Evolutionary conservation across 1,140 invertebrate species (phyloP).

Genomic region (Diabrotica virgifera): DNA sequence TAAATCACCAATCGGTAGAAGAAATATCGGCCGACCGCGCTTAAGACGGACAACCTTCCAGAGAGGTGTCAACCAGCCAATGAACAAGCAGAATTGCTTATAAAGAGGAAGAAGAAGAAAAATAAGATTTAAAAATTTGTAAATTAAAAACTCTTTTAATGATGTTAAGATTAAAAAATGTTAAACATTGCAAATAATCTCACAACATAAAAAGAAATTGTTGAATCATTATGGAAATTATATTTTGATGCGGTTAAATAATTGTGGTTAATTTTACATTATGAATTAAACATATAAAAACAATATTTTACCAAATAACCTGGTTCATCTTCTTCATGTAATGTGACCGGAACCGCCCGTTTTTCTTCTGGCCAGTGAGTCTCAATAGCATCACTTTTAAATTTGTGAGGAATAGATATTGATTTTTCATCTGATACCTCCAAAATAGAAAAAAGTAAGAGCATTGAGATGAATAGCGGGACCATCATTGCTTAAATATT

Average conservation of each 20-base stretch:
- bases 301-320: slow-evolving; percentile 25
- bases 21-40: no score
- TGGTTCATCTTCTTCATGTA: slow-evolving; percentile 23
- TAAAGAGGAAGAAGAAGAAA: no score
- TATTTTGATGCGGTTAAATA: neutral
- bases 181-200: neutral
- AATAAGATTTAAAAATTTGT: no score
- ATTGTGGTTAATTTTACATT: neutral
- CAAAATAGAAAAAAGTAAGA: no score
- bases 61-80: no score
- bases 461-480: no score
- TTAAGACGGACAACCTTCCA: no score
- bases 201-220: no score
- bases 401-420: neutral
- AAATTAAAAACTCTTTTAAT: no score
- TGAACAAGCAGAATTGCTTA: no score
- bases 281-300: neutral
- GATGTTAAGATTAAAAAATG: neutral
- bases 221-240: neutral
- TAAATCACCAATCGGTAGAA: no score
- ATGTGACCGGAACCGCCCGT: neutral
- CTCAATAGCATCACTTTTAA: slow-evolving; percentile 25
- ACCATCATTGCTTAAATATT: no score
- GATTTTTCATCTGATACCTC: neutral
- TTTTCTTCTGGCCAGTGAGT: slow-evolving; percentile 18